These are phyloP conservation scores for Leiothrix lutea DNA, from an alignment of 2,113 vertebrate genomes.

Conservation along the genomic window DNA sequence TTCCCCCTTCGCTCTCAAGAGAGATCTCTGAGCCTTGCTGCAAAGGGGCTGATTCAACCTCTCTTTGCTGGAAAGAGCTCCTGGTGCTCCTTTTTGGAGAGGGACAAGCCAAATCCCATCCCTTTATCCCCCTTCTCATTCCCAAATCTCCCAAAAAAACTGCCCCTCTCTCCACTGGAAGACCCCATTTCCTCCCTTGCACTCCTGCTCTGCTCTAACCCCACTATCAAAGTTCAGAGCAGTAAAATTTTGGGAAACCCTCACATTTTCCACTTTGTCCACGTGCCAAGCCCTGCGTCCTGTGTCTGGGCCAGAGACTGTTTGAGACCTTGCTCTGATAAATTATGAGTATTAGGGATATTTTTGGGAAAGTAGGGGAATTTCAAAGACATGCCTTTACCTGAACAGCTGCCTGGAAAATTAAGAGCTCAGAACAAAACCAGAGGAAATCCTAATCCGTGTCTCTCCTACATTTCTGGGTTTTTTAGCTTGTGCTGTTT, in stretches of 20 bases:
- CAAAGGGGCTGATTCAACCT: background rate
- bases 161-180: background rate
- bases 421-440: background rate
- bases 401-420: background rate
- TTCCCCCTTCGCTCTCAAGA: background rate
- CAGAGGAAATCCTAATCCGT: background rate
- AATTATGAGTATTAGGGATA: background rate
- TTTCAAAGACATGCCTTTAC: background rate
- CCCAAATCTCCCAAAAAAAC: background rate
- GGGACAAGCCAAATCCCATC: background rate
- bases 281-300: background rate
- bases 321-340: background rate
- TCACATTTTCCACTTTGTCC: background rate
- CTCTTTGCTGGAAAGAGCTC: background rate
- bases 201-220: rapidly evolving
- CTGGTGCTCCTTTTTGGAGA: background rate
- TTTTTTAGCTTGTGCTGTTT: background rate
- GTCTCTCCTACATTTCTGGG: rapidly evolving
- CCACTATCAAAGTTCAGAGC: background rate
- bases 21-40: background rate
- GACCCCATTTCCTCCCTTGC: background rate
- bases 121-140: background rate
- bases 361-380: background rate
- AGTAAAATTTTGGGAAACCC: background rate
- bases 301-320: background rate